Evolutionary conservation across 2,113 vertebrate species (phyloP), one percentile per base, ranked within the genome.

Genomic region (Ornithorhynchus anatinus): DNA sequence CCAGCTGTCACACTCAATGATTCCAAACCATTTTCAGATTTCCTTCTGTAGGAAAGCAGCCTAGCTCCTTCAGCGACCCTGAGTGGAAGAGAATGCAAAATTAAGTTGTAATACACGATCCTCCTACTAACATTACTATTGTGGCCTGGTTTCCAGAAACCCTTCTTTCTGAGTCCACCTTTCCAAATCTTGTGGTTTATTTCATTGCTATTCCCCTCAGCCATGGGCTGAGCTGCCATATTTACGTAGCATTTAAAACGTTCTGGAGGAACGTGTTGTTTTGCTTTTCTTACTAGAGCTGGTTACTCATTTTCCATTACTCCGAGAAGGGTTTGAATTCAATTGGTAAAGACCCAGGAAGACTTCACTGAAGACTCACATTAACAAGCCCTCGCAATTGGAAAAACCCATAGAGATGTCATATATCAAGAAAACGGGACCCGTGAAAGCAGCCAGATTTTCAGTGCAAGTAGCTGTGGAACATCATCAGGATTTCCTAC

Each of bases 401-500:
- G 83, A 75, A 86, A 88, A 63, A 77, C 14, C 35, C 71, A 43
- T 33, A 31, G 74, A 62, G 64, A 68, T 29, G 57, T 58, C 77
- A 58, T 70, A 69, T 74, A 54, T 84, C 87, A 70, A 81, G 72
- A 36, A 68, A 74, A 25, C 72, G 72, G 77, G 38, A 70, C 72
- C 72, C 77, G 64, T 77, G 50, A 54, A 69, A 44, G 74, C 22
- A 75, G 81, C 58, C 72, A 62, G 74, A 77, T 74, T 81, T 77
- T 84, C 82, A 87, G 74, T 76, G 81, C 52, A 54, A 75, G 78
- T 75, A 84, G 75, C 70, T 84, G 29, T 65, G n/a, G n/a, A 88
- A 84, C 84, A 88, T 70, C 83, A 84, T 57, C 88, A 87, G 80
- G 82, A 86, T 89, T 86, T 88, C 80, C 84, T 86, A 62, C 78